phyloP scores from a whole-genome alignment of 2,888 invertebrate genomes.

The Rhabditoides inermis region DNA sequence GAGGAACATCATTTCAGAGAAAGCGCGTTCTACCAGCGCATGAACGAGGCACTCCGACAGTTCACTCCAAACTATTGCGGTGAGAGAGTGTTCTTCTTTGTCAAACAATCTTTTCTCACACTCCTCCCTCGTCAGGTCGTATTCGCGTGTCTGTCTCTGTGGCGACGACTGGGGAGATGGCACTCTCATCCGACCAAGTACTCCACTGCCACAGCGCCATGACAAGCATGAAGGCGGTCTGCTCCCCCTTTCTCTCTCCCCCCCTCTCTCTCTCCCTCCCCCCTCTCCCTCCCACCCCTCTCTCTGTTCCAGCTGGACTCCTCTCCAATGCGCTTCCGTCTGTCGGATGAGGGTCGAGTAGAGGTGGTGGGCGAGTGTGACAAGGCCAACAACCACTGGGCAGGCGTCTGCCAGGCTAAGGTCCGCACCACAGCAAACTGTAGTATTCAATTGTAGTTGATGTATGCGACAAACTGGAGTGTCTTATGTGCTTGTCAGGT shows the following conservation, averaged over 20 bases:
- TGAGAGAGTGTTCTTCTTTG: no score
- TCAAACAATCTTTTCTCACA: no score
- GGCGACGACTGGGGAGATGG: neutral
- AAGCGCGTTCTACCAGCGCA: slow-evolving; percentile 44
- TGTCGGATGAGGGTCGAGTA: slow-evolving; percentile 17
- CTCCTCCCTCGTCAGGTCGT: neutral
- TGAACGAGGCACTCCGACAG: slow-evolving; percentile 32
- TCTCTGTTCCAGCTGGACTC: no score
- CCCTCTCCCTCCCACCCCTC: no score
- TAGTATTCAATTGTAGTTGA: neutral
- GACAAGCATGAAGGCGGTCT: no score
- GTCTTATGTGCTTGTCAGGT: slow-evolving; percentile 20
- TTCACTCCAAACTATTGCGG: slow-evolving; percentile 48
- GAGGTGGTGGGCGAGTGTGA: slow-evolving; percentile 18
- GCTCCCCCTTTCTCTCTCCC: no score
- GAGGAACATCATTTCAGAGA: no score
- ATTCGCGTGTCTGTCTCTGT: neutral
- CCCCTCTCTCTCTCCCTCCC: no score
- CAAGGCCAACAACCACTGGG: slow-evolving; percentile 23
- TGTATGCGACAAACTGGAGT: neutral
- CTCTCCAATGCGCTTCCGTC: slow-evolving; percentile 11
- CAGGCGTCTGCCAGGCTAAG: slow-evolving; percentile 28
- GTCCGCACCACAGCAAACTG: slow-evolving; percentile 1
- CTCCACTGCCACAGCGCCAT: neutral
- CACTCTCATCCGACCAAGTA: neutral